Conservation (phyloP, 2,888 invertebrate genomes). For the Trileptium ribeirensis region DNA sequence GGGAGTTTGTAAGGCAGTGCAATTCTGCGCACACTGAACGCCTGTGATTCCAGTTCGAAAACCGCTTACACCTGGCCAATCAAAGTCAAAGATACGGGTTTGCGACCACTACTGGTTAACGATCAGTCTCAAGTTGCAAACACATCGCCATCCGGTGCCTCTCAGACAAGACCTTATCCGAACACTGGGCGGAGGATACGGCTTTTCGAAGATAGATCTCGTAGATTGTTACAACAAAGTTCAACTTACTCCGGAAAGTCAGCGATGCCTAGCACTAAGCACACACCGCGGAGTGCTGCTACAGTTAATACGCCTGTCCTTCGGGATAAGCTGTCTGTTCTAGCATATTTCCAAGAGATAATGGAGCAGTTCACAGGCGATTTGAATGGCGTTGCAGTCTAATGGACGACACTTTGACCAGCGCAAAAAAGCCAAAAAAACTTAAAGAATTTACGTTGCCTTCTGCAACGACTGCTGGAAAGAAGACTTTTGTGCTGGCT, state of each 20-base stretch:
- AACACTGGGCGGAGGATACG: background rate
- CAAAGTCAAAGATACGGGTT: background rate
- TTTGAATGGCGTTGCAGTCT: conserved; percentile 26
- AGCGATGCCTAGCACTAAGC: conserved; percentile 12
- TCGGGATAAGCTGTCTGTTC: conserved; percentile 22
- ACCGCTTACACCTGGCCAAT: background rate
- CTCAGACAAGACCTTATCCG: background rate
- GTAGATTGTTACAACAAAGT: background rate
- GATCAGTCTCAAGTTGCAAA: background rate
- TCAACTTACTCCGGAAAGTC: background rate
- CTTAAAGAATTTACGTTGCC: background rate
- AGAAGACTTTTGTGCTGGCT: conserved; percentile 18
- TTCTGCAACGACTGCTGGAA: background rate
- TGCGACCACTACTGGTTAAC: background rate
- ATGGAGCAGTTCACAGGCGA: conserved; percentile 26
- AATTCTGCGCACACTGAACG: background rate
- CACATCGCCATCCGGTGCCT: background rate
- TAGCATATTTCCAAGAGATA: conserved; percentile 28
- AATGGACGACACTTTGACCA: conserved; percentile 18
- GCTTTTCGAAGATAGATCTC: background rate
- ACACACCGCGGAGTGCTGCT: conserved; percentile 27
- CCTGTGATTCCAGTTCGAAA: conserved; percentile 4
- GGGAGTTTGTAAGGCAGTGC: background rate
- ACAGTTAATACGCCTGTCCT: conserved; percentile 23
- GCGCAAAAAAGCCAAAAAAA: background rate